Percentiles rank a stretch among this genome's conserved stretches.
phyloP scores from a whole-genome alignment of 1,140 invertebrate genomes.

The Pseudomyrmex concolor region DNA sequence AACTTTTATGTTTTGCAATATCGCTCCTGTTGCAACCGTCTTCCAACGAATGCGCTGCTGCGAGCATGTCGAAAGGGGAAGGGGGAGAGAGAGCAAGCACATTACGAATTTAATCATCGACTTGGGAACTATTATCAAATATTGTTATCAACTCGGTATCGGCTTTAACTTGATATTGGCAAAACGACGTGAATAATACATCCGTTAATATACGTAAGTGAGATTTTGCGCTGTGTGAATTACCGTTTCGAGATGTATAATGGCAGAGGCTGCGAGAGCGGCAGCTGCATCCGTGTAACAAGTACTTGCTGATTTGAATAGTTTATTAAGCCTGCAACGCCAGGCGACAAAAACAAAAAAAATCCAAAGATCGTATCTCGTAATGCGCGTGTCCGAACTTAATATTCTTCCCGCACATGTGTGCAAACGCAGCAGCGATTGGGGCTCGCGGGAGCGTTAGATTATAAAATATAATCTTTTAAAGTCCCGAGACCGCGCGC shows the following conservation, averaged over 20 bases:
- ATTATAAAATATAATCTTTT: constrained; percentile 62
- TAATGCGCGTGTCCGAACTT: no score
- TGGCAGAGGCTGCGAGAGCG: neutral
- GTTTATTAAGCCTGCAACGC: no score
- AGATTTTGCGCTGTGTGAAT: constrained; percentile 34
- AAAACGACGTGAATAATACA: constrained; percentile 54
- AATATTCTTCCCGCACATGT: no score
- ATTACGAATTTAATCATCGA: constrained; percentile 46
- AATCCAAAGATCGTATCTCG: no score
- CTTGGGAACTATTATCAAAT: constrained; percentile 57
- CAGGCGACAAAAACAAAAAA: no score
- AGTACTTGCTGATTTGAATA: no score
- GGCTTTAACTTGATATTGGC: constrained; percentile 51
- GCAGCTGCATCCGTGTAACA: neutral
- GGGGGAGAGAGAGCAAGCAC: neutral
- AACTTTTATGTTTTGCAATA: constrained; percentile 48
- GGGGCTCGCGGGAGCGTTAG: constrained; percentile 16
- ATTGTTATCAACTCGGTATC: constrained; percentile 43
- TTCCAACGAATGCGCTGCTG: constrained; percentile 7
- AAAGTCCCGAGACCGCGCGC: constrained; percentile 20
- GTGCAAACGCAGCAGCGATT: neutral
- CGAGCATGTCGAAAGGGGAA: neutral
- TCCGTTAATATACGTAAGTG: constrained; percentile 49
- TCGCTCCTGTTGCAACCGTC: constrained; percentile 7
- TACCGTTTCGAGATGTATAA: constrained; percentile 15